These are phyloP conservation scores for Sylvilagus bachmani DNA, from an alignment of 2,113 vertebrate species.

Conservation along the genomic window DNA sequence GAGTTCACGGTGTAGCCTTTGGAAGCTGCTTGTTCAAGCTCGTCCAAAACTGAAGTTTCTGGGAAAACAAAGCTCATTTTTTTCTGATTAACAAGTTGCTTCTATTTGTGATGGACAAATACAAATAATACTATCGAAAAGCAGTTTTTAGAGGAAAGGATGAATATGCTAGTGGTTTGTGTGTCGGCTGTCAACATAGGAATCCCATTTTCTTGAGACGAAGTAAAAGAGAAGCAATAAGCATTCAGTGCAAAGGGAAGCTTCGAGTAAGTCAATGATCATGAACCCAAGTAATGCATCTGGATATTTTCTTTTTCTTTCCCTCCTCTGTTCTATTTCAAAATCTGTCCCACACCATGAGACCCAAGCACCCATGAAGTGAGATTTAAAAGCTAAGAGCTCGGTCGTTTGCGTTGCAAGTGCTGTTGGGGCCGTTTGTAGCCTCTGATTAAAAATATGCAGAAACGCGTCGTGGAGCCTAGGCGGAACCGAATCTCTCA, in stretches of 20 bases:
- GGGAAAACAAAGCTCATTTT: neutral
- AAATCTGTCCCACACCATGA: neutral
- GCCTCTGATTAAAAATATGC: neutral
- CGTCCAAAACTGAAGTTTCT: neutral
- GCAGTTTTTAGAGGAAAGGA: neutral
- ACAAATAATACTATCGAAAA: neutral
- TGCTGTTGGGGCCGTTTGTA: neutral
- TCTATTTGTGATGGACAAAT: neutral
- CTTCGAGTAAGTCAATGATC: neutral
- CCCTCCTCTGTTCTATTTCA: neutral
- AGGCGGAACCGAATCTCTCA: neutral
- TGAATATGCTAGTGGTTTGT: too few relatives aligned
- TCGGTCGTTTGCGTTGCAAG: neutral
- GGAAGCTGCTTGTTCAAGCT: neutral
- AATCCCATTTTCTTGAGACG: neutral
- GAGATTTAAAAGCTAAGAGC: neutral
- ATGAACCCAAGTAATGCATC: neutral
- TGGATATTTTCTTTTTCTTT: neutral
- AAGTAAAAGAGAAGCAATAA: neutral
- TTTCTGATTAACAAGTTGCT: neutral
- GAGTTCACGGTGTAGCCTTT: neutral
- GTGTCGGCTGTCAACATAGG: neutral
- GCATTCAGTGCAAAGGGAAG: rapidly evolving
- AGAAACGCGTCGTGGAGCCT: neutral
- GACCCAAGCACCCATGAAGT: neutral